Base-by-base conservation (phyloP, 1,140 invertebrate genomes). In the Drosophila bocqueti region DNA sequence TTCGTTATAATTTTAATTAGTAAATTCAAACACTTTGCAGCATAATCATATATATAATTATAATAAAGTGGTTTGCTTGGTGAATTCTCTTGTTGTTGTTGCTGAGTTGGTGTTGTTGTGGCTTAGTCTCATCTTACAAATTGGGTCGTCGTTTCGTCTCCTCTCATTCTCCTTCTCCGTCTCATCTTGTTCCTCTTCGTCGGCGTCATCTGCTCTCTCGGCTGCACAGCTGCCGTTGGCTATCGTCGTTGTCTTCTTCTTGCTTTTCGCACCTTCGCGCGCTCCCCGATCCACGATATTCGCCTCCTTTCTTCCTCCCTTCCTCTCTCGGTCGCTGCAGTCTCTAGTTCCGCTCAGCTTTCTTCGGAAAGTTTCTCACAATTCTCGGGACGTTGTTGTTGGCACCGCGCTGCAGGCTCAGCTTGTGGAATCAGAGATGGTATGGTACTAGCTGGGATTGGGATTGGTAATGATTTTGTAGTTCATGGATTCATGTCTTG, bases 1-100 rank as follows among this genome's bases (percentile, higher is more conserved):
- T 85, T 89, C 69, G 79, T 85, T 81, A 86, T 90, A 83, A 74
- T 82, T 81, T 57, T 91, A 89, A 79, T 91, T 90, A 90, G 79
- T 90, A 90, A 90, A 85, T 90, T 90, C 79, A 90, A 90, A 91
- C 86, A 90, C 86, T 79, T 76, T 78, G 82, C 79, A 84, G 82
- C 83, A 86, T 81, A 74, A 81, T 85, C 73, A 62, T 83, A 83
- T 50, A 73, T 49, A 73, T 73, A 73, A 73, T 73, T 73, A 73
- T 73, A 73, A 71, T 73, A 73, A 73, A 73, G 69, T 73, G 54
- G 69, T 73, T 73, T 76, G 80, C 79, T 79, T 79, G 68, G 57
- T 77, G 74, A 50, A 45, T 61, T 78, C 74, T 64, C 52, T 71
- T 71, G 38, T 84, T 59, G 64, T 62, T 76, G 63, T 76, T 81